Conservation (phyloP, 2,888 invertebrate species). For the Acleris cristana region DNA sequence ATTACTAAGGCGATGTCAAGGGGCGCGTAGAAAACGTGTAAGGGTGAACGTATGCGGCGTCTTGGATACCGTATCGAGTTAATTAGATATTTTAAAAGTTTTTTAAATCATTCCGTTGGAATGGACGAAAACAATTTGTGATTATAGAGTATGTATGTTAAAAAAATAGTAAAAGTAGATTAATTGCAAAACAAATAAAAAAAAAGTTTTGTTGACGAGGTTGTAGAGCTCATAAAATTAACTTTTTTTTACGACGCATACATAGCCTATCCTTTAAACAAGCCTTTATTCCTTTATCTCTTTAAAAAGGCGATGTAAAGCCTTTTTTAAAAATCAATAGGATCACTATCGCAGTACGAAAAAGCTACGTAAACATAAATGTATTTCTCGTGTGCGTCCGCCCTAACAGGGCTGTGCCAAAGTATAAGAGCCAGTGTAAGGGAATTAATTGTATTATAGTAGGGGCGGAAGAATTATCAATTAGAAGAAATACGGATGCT, state of each 20-base stretch:
- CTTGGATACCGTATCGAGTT: background rate
- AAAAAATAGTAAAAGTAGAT: too few species aligned
- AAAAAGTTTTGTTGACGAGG: too few species aligned
- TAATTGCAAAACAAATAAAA: too few species aligned
- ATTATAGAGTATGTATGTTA: too few species aligned
- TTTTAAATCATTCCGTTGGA: background rate
- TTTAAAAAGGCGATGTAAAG: too few species aligned
- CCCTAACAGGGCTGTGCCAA: slow-evolving; percentile 13
- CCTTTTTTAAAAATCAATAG: too few species aligned
- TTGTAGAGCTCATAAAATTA: too few species aligned
- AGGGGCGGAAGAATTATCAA: slow-evolving; percentile 79
- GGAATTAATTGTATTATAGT: slow-evolving; percentile 84
- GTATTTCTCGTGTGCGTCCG: background rate
- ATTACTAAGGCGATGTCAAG: slow-evolving; percentile 10
- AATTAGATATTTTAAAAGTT: background rate
- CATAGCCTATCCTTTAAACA: too few species aligned
- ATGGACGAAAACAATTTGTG: background rate
- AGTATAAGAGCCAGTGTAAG: slow-evolving; percentile 54
- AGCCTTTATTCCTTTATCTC: too few species aligned
- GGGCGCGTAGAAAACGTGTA: slow-evolving; percentile 1
- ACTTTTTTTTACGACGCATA: too few species aligned
- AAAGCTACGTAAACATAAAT: too few species aligned
- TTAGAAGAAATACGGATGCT: slow-evolving; percentile 69
- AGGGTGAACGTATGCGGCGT: slow-evolving; percentile 1
- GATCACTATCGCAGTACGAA: too few species aligned